Conservation (phyloP, 2,797 vertebrate species). For the Eurystomus glaucurus region DNA sequence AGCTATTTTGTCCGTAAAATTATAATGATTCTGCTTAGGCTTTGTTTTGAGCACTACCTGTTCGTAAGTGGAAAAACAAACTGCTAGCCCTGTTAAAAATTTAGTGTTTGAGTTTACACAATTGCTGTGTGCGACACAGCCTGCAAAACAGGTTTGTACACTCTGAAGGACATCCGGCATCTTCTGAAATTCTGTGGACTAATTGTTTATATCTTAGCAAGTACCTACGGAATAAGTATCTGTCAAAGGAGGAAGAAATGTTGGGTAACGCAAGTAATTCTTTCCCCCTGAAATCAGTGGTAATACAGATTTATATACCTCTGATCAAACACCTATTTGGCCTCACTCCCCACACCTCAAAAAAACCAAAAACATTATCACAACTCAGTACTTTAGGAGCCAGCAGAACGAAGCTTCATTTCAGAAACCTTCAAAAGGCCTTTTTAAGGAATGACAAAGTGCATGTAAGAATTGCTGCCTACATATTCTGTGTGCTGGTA, state of each 20-base stretch:
- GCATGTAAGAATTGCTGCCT: not conserved
- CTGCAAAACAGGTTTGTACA: slow-evolving; percentile 65
- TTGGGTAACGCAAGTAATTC: not conserved
- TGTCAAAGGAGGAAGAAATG: not conserved
- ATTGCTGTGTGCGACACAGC: slow-evolving; percentile 3
- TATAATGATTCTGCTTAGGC: not conserved
- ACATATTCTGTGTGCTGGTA: not conserved
- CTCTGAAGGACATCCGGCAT: slow-evolving; percentile 17
- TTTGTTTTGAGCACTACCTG: slow-evolving; percentile 33
- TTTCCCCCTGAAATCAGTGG: not conserved
- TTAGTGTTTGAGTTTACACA: slow-evolving; percentile 17
- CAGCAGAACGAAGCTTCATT: not conserved
- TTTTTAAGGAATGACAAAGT: not conserved
- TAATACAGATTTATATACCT: not conserved
- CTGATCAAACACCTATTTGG: not conserved
- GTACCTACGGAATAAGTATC: not conserved
- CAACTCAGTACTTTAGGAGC: not conserved
- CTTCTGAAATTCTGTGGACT: slow-evolving; percentile 17
- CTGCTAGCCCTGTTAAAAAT: not conserved
- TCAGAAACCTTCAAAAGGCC: not conserved
- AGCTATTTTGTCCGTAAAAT: not conserved
- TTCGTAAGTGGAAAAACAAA: slow-evolving; percentile 41
- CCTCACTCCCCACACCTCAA: fast-evolving
- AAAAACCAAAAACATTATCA: not conserved
- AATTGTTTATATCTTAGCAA: not conserved